These are phyloP conservation scores for Automeris io DNA, from an alignment of 2,888 invertebrate species.

Conservation along the genomic window DNA sequence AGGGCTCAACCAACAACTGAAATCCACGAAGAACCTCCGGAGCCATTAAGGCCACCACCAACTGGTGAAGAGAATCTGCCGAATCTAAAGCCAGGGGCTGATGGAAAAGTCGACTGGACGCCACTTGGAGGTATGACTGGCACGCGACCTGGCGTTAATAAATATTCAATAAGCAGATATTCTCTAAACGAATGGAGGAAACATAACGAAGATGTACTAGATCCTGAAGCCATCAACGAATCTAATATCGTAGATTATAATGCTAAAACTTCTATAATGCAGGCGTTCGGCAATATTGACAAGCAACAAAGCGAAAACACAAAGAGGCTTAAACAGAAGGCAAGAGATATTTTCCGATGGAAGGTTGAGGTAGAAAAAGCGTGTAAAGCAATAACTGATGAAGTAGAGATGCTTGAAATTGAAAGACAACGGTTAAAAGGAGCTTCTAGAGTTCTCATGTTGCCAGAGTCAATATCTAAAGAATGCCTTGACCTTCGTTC, in stretches of 20 bases:
- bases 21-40: conserved; percentile 6
- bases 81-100: conserved; percentile 78
- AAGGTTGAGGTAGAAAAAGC: conserved; percentile 85
- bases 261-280: conserved; percentile 79
- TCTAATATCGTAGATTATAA: conserved; percentile 78
- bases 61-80: conserved; percentile 41
- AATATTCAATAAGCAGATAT: conserved; percentile 84
- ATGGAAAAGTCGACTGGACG: conserved; percentile 85
- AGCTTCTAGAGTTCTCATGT: conserved; percentile 79
- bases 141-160: conserved; percentile 84
- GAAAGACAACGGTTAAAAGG: conserved; percentile 82
- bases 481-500: conserved; percentile 85
- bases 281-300: conserved; percentile 80
- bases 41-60: conserved; percentile 16
- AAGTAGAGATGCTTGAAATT: conserved; percentile 81
- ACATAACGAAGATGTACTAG: conserved; percentile 73
- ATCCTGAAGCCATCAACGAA: conserved; percentile 66
- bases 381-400: conserved; percentile 81
- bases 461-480: conserved; percentile 85
- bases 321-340: conserved; percentile 79
- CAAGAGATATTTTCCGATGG: conserved; percentile 84
- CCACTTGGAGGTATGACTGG: conserved; percentile 83
- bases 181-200: conserved; percentile 85
- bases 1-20: conserved; percentile 5
- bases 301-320: conserved; percentile 83